phyloP scores from a whole-genome alignment of 2,797 vertebrate species.

The Platyrinchus mystaceus region DNA sequence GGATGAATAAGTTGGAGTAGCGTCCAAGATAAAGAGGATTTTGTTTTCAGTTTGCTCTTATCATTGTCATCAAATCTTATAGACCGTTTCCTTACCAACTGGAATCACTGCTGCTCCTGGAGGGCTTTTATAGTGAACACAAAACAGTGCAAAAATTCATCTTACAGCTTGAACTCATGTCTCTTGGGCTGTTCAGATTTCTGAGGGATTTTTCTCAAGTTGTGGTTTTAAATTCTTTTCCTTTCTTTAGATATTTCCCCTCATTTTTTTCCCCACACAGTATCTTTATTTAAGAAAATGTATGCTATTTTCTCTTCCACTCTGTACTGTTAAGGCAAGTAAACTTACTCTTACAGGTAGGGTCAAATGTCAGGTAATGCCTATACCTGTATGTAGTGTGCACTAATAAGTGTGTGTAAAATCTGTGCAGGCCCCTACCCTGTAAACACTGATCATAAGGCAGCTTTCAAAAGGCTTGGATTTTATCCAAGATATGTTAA shows the following conservation, averaged over 20 bases:
- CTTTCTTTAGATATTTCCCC: neutral
- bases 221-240: neutral
- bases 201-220: neutral
- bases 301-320: neutral
- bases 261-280: fast-evolving
- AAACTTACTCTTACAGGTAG: neutral
- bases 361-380: neutral
- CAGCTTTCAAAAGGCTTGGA: neutral
- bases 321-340: neutral
- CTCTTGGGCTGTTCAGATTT: neutral
- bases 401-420: neutral
- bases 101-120: neutral
- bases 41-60: neutral
- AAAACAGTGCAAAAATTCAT: neutral
- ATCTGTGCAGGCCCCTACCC: neutral
- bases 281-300: neutral
- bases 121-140: neutral
- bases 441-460: neutral
- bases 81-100: neutral
- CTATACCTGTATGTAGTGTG: neutral
- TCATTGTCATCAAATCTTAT: too few species aligned
- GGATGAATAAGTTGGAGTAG: neutral
- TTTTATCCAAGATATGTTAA: neutral
- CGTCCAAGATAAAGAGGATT: neutral
- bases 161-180: neutral